These are phyloP conservation scores for Liposcelis brunnea DNA, from an alignment of 2,888 invertebrate species.

Conservation along the genomic window DNA sequence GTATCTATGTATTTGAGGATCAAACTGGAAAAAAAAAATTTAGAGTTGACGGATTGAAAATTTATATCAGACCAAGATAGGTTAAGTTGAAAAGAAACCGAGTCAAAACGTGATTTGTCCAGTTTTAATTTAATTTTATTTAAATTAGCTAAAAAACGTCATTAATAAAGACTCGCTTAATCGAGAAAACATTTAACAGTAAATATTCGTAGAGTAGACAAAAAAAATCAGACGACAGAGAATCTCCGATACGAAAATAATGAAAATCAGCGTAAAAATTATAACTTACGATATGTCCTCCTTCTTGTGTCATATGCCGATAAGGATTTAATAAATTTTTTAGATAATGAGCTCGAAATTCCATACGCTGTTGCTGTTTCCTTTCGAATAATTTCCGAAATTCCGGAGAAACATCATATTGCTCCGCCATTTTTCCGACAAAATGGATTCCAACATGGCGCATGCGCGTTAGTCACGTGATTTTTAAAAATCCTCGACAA, in stretches of 20 bases:
- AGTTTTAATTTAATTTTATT: not conserved
- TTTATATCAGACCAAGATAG: not conserved
- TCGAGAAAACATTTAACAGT: too few species aligned
- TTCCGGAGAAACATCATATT: constrained; percentile 11
- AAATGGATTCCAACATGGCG: too few species aligned
- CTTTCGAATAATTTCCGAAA: constrained; percentile 25
- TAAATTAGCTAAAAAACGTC: not conserved
- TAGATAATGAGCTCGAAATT: constrained; percentile 49
- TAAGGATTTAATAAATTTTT: constrained; percentile 55
- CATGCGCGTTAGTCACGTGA: too few species aligned
- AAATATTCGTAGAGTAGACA: too few species aligned
- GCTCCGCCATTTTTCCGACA: constrained; percentile 11
- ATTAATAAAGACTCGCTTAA: too few species aligned
- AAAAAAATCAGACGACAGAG: too few species aligned
- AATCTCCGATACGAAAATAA: too few species aligned
- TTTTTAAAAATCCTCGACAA: too few species aligned
- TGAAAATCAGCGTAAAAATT: too few species aligned
- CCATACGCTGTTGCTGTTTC: constrained; percentile 39
- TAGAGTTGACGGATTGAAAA: constrained; percentile 1
- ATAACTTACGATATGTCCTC: constrained; percentile 51
- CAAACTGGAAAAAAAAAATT: constrained; percentile 46
- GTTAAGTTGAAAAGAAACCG: not conserved
- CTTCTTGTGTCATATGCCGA: constrained; percentile 44
- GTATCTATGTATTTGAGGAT: constrained; percentile 57
- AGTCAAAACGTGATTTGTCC: not conserved